Evolutionary conservation across 2,113 vertebrate species (phyloP), one percentile per base, ranked within the genome.

Genomic region (Chauna torquata): DNA sequence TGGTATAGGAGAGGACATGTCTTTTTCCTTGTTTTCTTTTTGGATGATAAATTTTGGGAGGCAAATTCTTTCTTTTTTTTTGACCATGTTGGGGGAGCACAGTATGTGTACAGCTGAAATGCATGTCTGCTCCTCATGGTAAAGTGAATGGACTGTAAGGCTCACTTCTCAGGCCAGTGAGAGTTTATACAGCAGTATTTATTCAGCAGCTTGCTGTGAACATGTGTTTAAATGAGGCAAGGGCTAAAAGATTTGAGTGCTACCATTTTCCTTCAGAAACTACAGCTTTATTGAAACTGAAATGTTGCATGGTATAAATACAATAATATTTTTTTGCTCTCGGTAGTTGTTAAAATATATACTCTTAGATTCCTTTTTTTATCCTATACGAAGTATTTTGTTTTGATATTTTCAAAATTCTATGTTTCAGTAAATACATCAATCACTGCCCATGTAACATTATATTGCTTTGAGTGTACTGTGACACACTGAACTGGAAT

Each of bases 91-190:
- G n/a, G 23, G 23, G 36, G n/a, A 4, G 4, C 3, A 1, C 8
- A 0, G 2, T n/a, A 16, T 3, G 12, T 38, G 20, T 28, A 18
- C 24, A 59, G 16, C 25, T 65, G 22, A 9, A 16, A 11, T 11
- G 27, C 16, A 4, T 2, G 15, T 0, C 0, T 66, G 9, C 7
- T 79, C 6, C 24, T 32, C 1, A 2, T 1, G 4, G 28, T 50
- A 34, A 44, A 12, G 71, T 30, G 54, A 74, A 30, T 57, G 22
- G 28, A 12, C 40, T 40, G 28, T 24, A 65, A 30, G 7, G 16
- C 50, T 86, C 0, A 0, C 20, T 3, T 23, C 44, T 62, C 5
- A 6, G 42, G 8, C 15, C 34, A 14, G 40, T 0, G 2, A 42
- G 40, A 36, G 8, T 58, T 77, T 44, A n/a, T 57, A 8, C 23